phyloP scores from a whole-genome alignment of 2,113 vertebrate genomes.

The Rhinoptilus africanus region DNA sequence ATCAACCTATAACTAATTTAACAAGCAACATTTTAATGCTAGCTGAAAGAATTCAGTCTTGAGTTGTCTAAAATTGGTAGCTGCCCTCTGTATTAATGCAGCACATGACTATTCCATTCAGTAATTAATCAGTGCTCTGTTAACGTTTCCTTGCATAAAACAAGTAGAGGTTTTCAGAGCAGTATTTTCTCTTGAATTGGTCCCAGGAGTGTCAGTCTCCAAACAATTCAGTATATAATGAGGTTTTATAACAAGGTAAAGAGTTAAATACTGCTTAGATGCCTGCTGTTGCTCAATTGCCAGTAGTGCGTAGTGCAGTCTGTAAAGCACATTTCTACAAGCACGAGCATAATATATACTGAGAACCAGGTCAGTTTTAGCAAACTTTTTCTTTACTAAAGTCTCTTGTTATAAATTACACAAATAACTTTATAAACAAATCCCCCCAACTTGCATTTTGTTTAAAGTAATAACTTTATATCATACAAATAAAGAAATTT shows the following conservation, averaged over 20 bases:
- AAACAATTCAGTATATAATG: neutral
- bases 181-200: neutral
- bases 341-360: constrained; percentile 6
- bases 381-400: constrained; percentile 79
- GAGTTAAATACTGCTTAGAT: neutral
- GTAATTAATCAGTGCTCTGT: neutral
- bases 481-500: constrained; percentile 86
- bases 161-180: neutral
- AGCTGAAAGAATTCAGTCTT: neutral
- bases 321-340: neutral
- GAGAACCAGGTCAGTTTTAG: constrained; percentile 76
- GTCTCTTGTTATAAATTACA: constrained; percentile 84
- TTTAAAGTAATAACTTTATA: constrained; percentile 82
- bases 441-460: constrained; percentile 76
- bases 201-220: neutral
- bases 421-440: constrained; percentile 78
- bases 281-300: neutral
- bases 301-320: neutral
- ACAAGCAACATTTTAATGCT: neutral
- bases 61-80: neutral
- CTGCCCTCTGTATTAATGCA: neutral
- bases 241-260: neutral
- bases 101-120: neutral
- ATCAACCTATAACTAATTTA: neutral
- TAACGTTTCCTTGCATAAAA: neutral